Evolutionary conservation across 1,140 invertebrate species (phyloP), one percentile per base, ranked within the genome.

Genomic region (Atta texana): DNA sequence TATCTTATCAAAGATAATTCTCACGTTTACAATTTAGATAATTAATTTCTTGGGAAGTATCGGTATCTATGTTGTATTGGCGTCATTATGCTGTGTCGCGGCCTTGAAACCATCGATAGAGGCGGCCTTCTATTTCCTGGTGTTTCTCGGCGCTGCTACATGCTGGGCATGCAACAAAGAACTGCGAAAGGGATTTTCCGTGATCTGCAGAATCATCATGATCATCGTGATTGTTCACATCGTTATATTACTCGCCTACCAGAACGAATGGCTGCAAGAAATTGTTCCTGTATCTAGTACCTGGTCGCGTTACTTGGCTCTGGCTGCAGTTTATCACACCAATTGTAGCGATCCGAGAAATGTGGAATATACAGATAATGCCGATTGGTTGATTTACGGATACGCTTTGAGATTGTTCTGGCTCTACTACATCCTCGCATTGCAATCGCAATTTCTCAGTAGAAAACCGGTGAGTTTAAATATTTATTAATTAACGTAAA

Each of bases 91-190:
- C 94, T 96, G 97, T 87, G 97, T 97, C 21, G 98, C 97, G 0
- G 96, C 97, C 63, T 93, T 98, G 91, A 96, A 97, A 68, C 98
- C 98, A 4, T 98, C 98, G 24, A 95, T 98, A 7, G 96, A 97
- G 3, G 97, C 97, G 51, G 97, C 97, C 14, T 96, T 99, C 53
- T 99, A 99, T 94, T 99, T 98, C 94, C 89, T 98, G 18, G 96
- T 97, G 18, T 99, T 99, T 94, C 95, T 99, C 89, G 96, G 96
- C 39, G 96, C 98, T 7, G 97, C 97, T 18, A 99, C 98, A 0
- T 98, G 98, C 95, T 98, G 98, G 98, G 97, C 98, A 21, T 97
- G 97, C 91, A 97, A 98, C 92, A 97, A 97, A 85, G 97, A 98
- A 63, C 94, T 98, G 78, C 96, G 96, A 84, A 96, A 96, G 84